Conservation (phyloP, 2,888 invertebrate genomes). For the Taphrorychus bicolor region DNA sequence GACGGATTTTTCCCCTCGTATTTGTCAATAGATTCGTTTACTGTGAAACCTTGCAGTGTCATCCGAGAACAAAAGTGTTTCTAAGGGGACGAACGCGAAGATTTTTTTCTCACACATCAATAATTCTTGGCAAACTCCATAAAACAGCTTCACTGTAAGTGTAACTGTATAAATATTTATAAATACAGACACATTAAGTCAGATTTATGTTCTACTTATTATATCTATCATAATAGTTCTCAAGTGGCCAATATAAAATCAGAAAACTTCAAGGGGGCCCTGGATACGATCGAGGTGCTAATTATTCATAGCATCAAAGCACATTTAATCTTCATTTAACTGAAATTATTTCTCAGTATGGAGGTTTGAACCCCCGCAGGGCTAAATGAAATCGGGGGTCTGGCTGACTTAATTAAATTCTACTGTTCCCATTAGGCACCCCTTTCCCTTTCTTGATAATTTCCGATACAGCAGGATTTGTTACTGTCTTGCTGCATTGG, state of each 20-base stretch:
- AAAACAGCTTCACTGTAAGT: too few relatives aligned
- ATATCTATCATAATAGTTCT: too few relatives aligned
- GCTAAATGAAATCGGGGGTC: background rate
- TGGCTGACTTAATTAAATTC: background rate
- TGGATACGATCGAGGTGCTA: background rate
- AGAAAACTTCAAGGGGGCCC: background rate
- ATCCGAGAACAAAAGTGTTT: background rate
- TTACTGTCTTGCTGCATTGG: background rate
- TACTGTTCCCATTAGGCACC: background rate
- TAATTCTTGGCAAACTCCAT: too few relatives aligned
- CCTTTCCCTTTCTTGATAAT: background rate
- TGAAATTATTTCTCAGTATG: background rate
- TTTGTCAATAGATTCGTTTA: background rate
- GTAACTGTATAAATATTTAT: too few relatives aligned
- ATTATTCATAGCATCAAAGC: background rate
- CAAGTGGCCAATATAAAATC: background rate
- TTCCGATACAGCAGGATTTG: background rate
- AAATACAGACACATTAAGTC: too few relatives aligned
- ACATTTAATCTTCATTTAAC: background rate
- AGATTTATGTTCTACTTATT: too few relatives aligned
- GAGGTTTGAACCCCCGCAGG: background rate
- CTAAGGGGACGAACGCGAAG: background rate
- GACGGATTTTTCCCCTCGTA: background rate
- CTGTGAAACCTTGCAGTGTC: background rate
- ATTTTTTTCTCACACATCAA: too few relatives aligned